Percentiles rank a stretch among this genome's conserved stretches.
Evolutionary conservation across 1,140 invertebrate species (phyloP).

Genomic region (Leptestheria dahalacensis): DNA sequence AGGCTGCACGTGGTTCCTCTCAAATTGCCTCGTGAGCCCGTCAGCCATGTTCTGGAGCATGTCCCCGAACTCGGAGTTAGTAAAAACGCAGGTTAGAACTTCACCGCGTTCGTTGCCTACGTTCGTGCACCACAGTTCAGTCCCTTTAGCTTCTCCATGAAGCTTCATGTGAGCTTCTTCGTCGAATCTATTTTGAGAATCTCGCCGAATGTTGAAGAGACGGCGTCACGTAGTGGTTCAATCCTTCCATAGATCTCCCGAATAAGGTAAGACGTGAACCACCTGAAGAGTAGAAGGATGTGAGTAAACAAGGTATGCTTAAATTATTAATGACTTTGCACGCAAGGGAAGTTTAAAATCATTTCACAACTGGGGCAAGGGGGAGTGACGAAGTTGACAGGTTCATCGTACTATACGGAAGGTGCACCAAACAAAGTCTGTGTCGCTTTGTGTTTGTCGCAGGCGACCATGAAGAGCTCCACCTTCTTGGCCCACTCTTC

Average conservation of each 20-base stretch:
- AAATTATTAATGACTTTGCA: not conserved
- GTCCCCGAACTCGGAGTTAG: not conserved
- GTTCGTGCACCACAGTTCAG: slow-evolving; percentile 10
- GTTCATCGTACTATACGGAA: not conserved
- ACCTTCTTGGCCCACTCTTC: not conserved
- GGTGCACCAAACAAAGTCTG: not conserved
- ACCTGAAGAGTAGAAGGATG: not conserved
- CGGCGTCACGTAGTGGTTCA: not conserved
- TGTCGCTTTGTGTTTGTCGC: not conserved
- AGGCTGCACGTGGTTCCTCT: not conserved
- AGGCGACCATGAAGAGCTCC: not conserved
- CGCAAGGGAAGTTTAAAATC: too few species aligned
- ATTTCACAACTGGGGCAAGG: too few species aligned
- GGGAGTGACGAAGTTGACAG: not conserved
- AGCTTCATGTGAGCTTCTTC: slow-evolving; percentile 1
- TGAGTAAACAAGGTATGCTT: not conserved
- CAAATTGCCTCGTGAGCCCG: not conserved
- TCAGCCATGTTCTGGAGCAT: not conserved
- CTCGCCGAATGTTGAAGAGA: not conserved
- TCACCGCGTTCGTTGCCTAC: slow-evolving; percentile 12
- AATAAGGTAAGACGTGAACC: not conserved
- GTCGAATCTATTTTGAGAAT: slow-evolving; percentile 13
- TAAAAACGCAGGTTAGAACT: not conserved
- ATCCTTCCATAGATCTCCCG: slow-evolving; percentile 1
- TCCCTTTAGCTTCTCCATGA: not conserved